Percentiles rank a stretch among this genome's conserved stretches.
phyloP scores from a whole-genome alignment of 2,113 vertebrate species.

The Petrocephalus zakoni region DNA sequence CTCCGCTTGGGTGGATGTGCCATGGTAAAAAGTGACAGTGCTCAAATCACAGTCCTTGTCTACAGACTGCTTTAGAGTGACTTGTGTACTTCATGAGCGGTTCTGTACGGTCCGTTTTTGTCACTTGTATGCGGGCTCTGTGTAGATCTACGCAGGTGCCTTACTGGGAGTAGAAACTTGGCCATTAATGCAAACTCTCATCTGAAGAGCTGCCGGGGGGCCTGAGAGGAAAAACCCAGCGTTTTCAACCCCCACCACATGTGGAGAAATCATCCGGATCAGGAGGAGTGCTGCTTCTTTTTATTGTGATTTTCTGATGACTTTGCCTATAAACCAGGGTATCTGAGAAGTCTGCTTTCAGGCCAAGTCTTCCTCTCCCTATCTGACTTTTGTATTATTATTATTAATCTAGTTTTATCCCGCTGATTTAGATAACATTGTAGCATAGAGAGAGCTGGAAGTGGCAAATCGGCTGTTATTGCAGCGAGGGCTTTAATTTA shows the following conservation, averaged over 20 bases:
- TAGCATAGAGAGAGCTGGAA: not conserved
- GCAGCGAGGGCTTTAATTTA: not conserved
- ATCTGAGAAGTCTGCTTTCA: not conserved
- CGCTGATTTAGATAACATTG: conserved; percentile 13
- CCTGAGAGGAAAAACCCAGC: not conserved
- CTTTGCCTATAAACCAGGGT: not conserved
- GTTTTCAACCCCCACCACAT: not conserved
- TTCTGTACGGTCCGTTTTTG: not conserved
- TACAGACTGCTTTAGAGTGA: not conserved
- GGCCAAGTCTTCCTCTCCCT: not conserved
- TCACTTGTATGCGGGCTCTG: not conserved
- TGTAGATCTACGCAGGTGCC: not conserved
- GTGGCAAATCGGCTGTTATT: conserved; percentile 4
- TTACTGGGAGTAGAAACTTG: not conserved
- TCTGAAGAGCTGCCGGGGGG: not conserved
- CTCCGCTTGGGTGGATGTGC: not conserved
- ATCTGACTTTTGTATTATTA: not conserved
- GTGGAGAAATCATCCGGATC: not conserved
- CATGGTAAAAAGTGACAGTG: not conserved
- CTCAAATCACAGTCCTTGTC: not conserved
- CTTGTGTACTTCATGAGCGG: not conserved
- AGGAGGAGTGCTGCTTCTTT: not conserved
- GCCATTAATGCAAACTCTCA: not conserved
- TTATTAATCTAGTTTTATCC: not conserved
- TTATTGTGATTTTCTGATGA: not conserved